These are phyloP conservation scores for Acanthosepion lycidas DNA, from an alignment of 2,888 invertebrate genomes.

Conservation along the genomic window DNA sequence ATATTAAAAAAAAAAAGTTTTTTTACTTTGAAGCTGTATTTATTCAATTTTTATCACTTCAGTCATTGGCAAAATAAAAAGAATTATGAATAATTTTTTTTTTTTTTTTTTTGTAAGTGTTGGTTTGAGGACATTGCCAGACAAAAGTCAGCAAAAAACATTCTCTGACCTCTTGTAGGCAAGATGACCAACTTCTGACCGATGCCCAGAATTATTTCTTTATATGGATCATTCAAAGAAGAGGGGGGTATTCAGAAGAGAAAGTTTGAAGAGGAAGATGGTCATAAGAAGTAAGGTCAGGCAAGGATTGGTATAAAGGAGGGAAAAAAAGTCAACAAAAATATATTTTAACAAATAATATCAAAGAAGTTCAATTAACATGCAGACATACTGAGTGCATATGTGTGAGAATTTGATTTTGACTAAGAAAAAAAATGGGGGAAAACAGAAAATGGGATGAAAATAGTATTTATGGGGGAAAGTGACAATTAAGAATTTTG, in stretches of 20 bases:
- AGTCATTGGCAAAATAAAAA: constrained; percentile 33
- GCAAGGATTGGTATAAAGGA: not conserved
- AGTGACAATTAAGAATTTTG: not conserved
- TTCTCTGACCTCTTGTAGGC: not conserved
- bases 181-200: not conserved
- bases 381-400: not conserved
- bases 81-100: not conserved
- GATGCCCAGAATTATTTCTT: constrained; percentile 24
- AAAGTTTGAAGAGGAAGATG: not conserved
- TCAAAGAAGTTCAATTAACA: not conserved
- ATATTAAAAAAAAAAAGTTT: constrained; percentile 15
- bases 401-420: not conserved
- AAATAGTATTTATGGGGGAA: not conserved
- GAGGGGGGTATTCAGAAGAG: not conserved
- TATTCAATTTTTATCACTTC: constrained; percentile 21
- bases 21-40: not conserved
- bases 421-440: not conserved
- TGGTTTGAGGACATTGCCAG: not conserved
- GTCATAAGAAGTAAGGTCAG: not conserved
- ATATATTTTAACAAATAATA: constrained; percentile 21
- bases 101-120: not conserved
- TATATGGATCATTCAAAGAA: not conserved
- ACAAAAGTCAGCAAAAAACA: not conserved
- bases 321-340: not conserved
- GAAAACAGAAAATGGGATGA: not conserved